Evolutionary conservation across 2,888 invertebrate genomes (phyloP).

Genomic region (Macrosiphum euphorbiae): DNA sequence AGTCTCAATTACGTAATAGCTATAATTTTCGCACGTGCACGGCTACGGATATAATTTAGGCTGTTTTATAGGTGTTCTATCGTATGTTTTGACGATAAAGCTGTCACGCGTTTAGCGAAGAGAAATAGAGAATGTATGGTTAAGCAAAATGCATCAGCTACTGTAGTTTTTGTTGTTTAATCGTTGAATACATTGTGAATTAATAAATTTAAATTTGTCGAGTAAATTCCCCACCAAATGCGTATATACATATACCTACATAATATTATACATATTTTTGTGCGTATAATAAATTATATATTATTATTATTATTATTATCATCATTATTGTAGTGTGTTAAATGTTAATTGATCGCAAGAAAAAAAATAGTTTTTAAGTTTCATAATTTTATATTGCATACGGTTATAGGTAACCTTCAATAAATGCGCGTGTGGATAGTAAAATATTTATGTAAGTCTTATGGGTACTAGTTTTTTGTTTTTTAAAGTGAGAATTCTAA

Average conservation of each 20-base stretch:
- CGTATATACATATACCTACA: background rate
- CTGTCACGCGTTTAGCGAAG: background rate
- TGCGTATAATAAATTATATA: background rate
- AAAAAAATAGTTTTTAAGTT: background rate
- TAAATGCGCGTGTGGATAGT: background rate
- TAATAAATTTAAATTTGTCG: background rate
- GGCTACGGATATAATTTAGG: conserved; percentile 11
- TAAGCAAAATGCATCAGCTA: background rate
- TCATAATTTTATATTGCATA: background rate
- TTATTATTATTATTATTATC: background rate
- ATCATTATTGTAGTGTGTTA: background rate
- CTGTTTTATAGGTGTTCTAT: conserved; percentile 17
- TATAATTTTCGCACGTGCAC: conserved; percentile 14
- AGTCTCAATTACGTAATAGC: background rate
- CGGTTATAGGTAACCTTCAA: background rate
- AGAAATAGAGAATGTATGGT: background rate
- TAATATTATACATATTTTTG: background rate
- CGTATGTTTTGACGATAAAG: background rate
- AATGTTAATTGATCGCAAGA: background rate
- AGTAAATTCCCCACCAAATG: background rate
- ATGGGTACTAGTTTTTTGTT: background rate
- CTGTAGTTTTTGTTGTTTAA: background rate
- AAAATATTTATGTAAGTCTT: background rate
- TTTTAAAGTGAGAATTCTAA: background rate
- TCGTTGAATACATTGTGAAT: background rate